phyloP scores from a whole-genome alignment of 2,888 invertebrate species.

The Eupithecia abbreviata region DNA sequence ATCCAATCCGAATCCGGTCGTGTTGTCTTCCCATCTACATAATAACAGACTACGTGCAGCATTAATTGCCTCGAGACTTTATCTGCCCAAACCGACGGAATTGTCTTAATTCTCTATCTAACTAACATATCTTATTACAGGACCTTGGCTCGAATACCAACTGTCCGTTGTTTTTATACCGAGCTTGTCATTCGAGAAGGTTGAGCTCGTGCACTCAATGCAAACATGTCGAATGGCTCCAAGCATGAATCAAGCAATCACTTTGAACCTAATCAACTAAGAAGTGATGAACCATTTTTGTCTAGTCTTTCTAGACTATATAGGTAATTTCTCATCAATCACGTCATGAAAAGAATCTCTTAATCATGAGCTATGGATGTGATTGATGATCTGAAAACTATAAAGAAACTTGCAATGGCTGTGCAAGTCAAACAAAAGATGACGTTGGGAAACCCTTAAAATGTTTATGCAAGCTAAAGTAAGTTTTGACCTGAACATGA shows the following conservation, averaged over 20 bases:
- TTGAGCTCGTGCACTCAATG: slow-evolving; percentile 78
- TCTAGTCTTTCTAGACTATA: neutral
- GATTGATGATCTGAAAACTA: slow-evolving; percentile 14
- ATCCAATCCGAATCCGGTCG: slow-evolving; percentile 27
- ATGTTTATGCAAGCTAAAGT: neutral
- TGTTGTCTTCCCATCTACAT: slow-evolving; percentile 32
- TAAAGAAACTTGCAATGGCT: slow-evolving; percentile 4
- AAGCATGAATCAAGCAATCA: slow-evolving; percentile 45
- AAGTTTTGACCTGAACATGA: neutral
- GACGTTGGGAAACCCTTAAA: slow-evolving; percentile 8
- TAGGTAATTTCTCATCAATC: no score
- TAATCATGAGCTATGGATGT: slow-evolving; percentile 5
- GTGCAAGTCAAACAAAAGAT: slow-evolving; percentile 10
- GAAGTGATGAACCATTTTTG: slow-evolving; percentile 49
- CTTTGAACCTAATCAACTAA: slow-evolving; percentile 52
- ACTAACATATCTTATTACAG: slow-evolving; percentile 78
- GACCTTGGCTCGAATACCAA: slow-evolving; percentile 82
- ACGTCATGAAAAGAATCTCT: neutral
- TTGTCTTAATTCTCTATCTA: slow-evolving; percentile 77
- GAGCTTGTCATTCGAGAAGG: slow-evolving; percentile 81
- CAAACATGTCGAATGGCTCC: slow-evolving; percentile 71
- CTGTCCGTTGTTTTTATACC: slow-evolving; percentile 79
- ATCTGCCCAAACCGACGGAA: slow-evolving; percentile 63
- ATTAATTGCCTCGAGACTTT: slow-evolving; percentile 62
- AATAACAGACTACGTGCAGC: slow-evolving; percentile 46